These are phyloP conservation scores for Steromphala cineraria DNA, from an alignment of 2,888 invertebrate genomes.

Conservation along the genomic window DNA sequence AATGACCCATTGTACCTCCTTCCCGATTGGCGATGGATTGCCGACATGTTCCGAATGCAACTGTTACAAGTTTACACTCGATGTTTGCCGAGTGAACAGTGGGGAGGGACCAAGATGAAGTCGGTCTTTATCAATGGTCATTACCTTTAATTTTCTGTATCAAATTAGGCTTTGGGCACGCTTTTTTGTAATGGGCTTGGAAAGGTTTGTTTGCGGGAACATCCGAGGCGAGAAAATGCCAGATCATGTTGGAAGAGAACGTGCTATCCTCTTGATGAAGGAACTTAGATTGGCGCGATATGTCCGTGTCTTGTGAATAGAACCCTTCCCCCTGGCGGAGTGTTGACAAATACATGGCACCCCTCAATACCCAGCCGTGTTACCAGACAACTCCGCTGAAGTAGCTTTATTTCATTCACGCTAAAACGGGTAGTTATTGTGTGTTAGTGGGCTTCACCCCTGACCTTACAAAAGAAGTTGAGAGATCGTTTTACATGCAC, in stretches of 20 bases:
- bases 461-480: neutral
- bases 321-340: neutral
- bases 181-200: neutral
- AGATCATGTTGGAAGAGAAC: neutral
- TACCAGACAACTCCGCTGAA: neutral
- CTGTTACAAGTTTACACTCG: slow-evolving; percentile 16
- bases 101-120: slow-evolving; percentile 7
- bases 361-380: neutral
- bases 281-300: slow-evolving; percentile 5
- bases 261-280: neutral
- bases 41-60: neutral
- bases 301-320: slow-evolving; percentile 13
- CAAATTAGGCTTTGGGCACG: slow-evolving; percentile 4
- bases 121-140: slow-evolving; percentile 17
- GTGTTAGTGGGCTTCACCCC: neutral
- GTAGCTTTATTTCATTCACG: slow-evolving; percentile 4
- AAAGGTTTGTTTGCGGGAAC: neutral
- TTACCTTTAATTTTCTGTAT: slow-evolving; percentile 11
- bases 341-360: slow-evolving; percentile 15
- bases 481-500: neutral
- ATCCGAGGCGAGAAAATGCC: neutral
- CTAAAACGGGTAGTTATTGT: slow-evolving; percentile 12
- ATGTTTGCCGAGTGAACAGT: slow-evolving; percentile 3
- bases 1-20: neutral
- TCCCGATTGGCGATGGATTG: neutral